These are phyloP conservation scores for Gadus macrocephalus DNA, from an alignment of 2,113 vertebrate genomes.

Conservation along the genomic window DNA sequence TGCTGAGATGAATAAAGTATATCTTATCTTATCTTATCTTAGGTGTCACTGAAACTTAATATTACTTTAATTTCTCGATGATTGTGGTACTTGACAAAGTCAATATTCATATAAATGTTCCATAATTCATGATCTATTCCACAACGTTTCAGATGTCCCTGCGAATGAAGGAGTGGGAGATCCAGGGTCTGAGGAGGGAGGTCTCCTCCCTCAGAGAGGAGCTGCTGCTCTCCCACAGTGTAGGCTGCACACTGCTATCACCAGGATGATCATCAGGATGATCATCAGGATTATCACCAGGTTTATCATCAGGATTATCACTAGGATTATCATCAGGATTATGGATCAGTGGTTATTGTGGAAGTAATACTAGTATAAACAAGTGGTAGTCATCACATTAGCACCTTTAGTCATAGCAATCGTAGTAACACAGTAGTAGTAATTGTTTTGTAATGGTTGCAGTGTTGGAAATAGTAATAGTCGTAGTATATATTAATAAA, in stretches of 20 bases:
- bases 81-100: neutral
- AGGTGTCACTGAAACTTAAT: neutral
- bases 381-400: too few species aligned
- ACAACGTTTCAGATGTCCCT: conserved; percentile 60
- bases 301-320: neutral
- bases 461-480: too few species aligned
- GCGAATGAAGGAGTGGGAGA: conserved; percentile 68
- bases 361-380: too few species aligned
- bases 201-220: conserved; percentile 64
- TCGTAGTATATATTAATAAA: too few species aligned
- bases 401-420: too few species aligned
- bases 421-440: too few species aligned
- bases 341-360: neutral
- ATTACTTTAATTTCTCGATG: neutral
- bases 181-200: conserved; percentile 66
- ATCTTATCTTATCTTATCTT: too few species aligned
- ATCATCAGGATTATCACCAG: neutral
- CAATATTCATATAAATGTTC: neutral
- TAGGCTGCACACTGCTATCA: conserved; percentile 12
- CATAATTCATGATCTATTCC: neutral
- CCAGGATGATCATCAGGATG: neutral
- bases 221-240: conserved; percentile 56
- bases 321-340: neutral
- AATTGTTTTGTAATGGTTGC: too few species aligned
- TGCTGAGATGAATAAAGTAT: too few species aligned